phyloP scores from a whole-genome alignment of 1,140 invertebrate genomes.

The Saccostrea echinata region DNA sequence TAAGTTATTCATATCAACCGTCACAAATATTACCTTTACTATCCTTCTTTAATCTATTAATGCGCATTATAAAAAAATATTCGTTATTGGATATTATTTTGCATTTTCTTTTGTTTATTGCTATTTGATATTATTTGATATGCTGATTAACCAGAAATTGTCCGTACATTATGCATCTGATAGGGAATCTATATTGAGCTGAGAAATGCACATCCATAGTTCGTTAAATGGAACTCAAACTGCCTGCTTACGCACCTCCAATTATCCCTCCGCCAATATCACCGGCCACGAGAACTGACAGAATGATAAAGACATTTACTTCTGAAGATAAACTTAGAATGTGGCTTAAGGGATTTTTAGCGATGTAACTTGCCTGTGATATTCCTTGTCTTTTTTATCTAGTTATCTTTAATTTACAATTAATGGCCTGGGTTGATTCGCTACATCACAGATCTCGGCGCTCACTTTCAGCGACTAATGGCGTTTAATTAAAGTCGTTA shows the following conservation, averaged over 20 bases:
- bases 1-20: too few relatives aligned
- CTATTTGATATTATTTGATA: background rate
- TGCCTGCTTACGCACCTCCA: conserved; percentile 4
- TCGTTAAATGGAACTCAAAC: background rate
- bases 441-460: conserved; percentile 27
- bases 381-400: conserved; percentile 25
- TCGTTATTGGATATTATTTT: too few relatives aligned
- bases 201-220: conserved; percentile 9
- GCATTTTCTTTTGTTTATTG: too few relatives aligned
- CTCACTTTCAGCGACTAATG: conserved; percentile 39
- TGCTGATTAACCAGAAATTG: background rate
- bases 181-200: background rate
- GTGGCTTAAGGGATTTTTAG: conserved; percentile 32
- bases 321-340: conserved; percentile 33
- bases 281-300: conserved; percentile 15
- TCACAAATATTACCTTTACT: too few relatives aligned
- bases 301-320: conserved; percentile 37
- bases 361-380: conserved; percentile 30
- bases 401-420: conserved; percentile 40
- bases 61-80: too few relatives aligned
- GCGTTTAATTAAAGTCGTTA: conserved; percentile 29
- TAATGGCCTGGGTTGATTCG: conserved; percentile 31
- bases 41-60: too few relatives aligned
- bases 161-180: background rate
- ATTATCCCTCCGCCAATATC: conserved; percentile 6